phyloP scores from a whole-genome alignment of 2,888 invertebrate species.

The Ernsta delagoae region DNA sequence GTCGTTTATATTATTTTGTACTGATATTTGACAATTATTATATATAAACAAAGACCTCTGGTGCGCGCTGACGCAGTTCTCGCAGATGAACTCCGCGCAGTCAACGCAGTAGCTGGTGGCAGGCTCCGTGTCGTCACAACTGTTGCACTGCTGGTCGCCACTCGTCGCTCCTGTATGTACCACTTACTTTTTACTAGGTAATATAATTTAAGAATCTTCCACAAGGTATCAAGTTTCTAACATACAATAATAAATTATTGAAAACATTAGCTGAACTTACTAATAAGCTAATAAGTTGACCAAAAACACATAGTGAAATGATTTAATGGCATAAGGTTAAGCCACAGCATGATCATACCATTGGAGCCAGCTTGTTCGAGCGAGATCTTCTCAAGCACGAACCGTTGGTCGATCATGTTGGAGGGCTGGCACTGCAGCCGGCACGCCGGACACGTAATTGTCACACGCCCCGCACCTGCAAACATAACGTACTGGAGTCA shows the following conservation, averaged over 20 bases:
- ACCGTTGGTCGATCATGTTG: constrained; percentile 93
- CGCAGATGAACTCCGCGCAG: constrained; percentile 96
- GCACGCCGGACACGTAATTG: constrained; percentile 89
- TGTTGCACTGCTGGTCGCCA: constrained; percentile 88
- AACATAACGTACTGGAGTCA: background rate
- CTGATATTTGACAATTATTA: no score
- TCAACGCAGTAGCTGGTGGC: constrained; percentile 96
- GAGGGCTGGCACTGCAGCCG: constrained; percentile 89
- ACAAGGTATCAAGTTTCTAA: no score
- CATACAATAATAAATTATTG: no score
- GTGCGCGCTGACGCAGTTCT: constrained; percentile 95
- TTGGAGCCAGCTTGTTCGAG: constrained; percentile 70
- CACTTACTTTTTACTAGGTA: no score
- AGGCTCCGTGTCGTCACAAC: constrained; percentile 92
- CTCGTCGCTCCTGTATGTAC: constrained; percentile 55
- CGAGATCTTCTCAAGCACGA: constrained; percentile 88
- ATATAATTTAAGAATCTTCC: no score
- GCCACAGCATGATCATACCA: constrained; percentile 46
- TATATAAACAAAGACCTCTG: constrained; percentile 86
- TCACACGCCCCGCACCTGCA: constrained; percentile 69
- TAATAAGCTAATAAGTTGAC: no score
- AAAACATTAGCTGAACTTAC: no score
- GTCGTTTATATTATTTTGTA: no score
- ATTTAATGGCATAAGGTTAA: no score
- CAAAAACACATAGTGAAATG: no score